These are phyloP conservation scores for Euwallacea fornicatus DNA, from an alignment of 1,140 invertebrate species.

Conservation along the genomic window DNA sequence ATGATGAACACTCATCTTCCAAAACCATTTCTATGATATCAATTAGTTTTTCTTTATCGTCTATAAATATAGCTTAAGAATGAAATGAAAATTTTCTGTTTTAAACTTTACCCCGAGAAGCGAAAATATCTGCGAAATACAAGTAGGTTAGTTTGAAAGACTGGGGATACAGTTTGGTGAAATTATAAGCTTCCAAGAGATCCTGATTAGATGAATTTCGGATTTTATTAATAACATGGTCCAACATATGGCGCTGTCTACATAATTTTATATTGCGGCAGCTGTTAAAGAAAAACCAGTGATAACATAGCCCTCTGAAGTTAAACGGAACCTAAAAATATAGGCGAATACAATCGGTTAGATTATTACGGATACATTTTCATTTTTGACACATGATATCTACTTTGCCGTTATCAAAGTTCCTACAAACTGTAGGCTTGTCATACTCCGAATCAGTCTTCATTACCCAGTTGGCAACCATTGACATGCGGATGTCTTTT, in stretches of 20 bases:
- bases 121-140: conserved; percentile 19
- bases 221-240: background rate
- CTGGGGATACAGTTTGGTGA: background rate
- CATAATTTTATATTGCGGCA: background rate
- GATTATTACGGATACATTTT: background rate
- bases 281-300: conserved; percentile 8
- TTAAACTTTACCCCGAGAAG: conserved; percentile 5
- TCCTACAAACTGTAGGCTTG: too few species aligned
- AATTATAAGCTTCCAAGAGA: conserved; percentile 13
- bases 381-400: background rate
- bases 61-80: background rate
- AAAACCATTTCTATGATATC: conserved; percentile 15
- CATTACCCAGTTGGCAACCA: too few species aligned
- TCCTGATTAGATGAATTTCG: background rate
- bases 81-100: background rate
- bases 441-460: too few species aligned
- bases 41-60: conserved; percentile 3
- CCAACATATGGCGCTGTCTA: background rate
- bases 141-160: background rate
- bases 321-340: conserved; percentile 14
- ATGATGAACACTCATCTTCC: background rate
- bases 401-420: too few species aligned
- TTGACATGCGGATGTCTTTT: too few species aligned
- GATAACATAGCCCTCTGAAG: conserved; percentile 12
- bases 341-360: background rate